These are phyloP conservation scores for Tetramorium simillimum DNA, from an alignment of 1,140 invertebrate genomes.

Conservation along the genomic window DNA sequence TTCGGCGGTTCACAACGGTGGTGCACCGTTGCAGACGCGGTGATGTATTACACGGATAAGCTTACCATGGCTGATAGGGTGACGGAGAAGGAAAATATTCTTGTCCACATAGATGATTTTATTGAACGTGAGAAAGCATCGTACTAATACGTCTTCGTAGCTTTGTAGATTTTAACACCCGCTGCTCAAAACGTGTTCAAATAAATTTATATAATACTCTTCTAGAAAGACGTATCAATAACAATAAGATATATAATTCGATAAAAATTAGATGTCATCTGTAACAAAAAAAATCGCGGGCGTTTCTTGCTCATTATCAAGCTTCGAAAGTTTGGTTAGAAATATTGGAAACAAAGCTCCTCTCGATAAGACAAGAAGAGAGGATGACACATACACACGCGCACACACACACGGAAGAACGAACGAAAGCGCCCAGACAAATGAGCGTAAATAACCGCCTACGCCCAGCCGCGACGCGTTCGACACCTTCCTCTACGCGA, in stretches of 20 bases:
- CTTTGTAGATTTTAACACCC: background rate
- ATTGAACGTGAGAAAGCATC: background rate
- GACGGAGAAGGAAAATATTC: constrained; percentile 6
- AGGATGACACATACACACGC: constrained; percentile 23
- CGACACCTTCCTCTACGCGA: constrained; percentile 76
- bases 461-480: constrained; percentile 76
- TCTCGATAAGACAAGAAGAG: background rate
- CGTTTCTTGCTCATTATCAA: background rate
- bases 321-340: background rate
- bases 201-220: no score
- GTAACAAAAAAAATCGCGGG: background rate
- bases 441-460: constrained; percentile 84
- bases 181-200: background rate
- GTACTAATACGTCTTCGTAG: background rate
- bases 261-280: background rate
- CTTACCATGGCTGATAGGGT: constrained; percentile 26
- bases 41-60: constrained; percentile 45
- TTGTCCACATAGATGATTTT: constrained; percentile 39
- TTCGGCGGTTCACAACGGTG: constrained; percentile 53
- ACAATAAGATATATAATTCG: background rate
- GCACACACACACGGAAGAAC: constrained; percentile 18
- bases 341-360: background rate
- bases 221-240: background rate
- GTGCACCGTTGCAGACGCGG: constrained; percentile 16
- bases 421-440: constrained; percentile 78